These are phyloP conservation scores for Campoplex nolae DNA, from an alignment of 2,888 invertebrate genomes.

Conservation along the genomic window DNA sequence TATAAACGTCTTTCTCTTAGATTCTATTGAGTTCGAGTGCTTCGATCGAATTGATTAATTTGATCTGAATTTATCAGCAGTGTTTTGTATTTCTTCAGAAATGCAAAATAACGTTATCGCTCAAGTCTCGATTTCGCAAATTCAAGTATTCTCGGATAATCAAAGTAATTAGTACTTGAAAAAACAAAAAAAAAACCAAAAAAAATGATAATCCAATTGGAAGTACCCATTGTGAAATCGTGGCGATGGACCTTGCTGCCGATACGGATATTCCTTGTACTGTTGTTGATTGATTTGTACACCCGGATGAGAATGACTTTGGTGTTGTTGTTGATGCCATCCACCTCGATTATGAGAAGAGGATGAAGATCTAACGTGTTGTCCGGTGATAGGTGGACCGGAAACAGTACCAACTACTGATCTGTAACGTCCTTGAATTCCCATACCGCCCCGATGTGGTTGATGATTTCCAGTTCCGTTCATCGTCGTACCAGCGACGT, in stretches of 20 bases:
- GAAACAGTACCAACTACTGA: constrained; percentile 73
- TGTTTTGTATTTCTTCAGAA: not conserved
- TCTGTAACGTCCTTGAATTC: constrained; percentile 80
- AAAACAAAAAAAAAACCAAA: not conserved
- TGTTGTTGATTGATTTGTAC: constrained; percentile 75
- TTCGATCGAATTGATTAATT: too few relatives aligned
- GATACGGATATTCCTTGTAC: constrained; percentile 81
- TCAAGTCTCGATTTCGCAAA: not conserved
- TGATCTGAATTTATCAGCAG: too few relatives aligned
- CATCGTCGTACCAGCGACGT: constrained; percentile 60
- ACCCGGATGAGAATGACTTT: constrained; percentile 73
- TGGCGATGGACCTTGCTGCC: constrained; percentile 77
- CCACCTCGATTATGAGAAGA: constrained; percentile 75
- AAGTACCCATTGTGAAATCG: constrained; percentile 80
- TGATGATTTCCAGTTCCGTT: constrained; percentile 77
- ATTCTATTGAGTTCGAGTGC: too few relatives aligned
- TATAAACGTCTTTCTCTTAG: too few relatives aligned
- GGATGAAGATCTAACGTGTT: constrained; percentile 74
- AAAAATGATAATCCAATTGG: not conserved
- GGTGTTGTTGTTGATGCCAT: constrained; percentile 78
- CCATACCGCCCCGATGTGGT: constrained; percentile 79
- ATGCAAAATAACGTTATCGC: not conserved
- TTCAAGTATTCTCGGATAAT: not conserved
- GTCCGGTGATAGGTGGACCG: constrained; percentile 52
- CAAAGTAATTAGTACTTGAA: not conserved